Conservation (phyloP, 2,797 vertebrate species). For the Pristis pectinata region DNA sequence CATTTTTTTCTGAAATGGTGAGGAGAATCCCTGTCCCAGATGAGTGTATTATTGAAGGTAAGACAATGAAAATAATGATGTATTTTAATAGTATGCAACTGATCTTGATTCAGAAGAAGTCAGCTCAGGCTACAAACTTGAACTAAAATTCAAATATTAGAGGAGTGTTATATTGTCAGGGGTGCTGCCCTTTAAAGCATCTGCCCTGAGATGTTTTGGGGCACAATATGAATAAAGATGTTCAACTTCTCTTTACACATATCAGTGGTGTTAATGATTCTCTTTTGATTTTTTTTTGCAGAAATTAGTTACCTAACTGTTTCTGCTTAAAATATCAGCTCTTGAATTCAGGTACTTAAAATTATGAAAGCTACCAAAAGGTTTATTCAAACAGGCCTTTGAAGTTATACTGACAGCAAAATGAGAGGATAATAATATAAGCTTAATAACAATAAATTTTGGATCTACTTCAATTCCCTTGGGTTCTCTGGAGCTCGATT, state of each 20-base stretch:
- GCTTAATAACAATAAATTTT: no score
- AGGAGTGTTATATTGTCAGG: background rate
- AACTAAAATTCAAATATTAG: background rate
- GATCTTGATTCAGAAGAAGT: background rate
- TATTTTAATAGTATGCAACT: background rate
- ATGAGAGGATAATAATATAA: no score
- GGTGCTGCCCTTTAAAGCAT: background rate
- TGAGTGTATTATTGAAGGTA: conserved; percentile 86
- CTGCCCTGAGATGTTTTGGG: background rate
- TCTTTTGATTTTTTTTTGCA: background rate
- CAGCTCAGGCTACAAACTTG: background rate
- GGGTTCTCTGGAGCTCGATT: no score
- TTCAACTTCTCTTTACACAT: background rate
- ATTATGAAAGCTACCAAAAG: no score
- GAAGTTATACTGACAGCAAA: no score
- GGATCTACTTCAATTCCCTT: no score
- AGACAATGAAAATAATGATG: conserved; percentile 40
- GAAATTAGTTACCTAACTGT: background rate
- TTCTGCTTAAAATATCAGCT: background rate
- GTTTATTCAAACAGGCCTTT: no score
- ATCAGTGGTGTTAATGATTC: background rate
- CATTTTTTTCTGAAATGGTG: conserved; percentile 66
- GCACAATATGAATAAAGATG: background rate
- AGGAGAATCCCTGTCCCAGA: conserved; percentile 80
- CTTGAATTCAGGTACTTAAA: no score